Conservation (phyloP, 2,113 vertebrate species). For the Alexandromys fortis region DNA sequence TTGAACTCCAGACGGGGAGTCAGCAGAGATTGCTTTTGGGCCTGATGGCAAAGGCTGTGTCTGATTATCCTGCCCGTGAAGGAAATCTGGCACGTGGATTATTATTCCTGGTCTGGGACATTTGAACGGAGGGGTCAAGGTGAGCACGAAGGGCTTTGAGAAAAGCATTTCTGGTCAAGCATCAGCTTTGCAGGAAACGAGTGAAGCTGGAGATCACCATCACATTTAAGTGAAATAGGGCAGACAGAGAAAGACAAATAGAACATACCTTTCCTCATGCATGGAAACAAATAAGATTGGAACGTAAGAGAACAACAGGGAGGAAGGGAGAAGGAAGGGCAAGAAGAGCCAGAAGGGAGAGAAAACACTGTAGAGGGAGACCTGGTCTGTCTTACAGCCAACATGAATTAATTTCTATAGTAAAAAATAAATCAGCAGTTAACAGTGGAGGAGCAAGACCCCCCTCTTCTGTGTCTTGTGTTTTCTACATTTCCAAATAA, state of each 20-base stretch:
- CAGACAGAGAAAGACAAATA: neutral
- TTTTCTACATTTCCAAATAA: neutral
- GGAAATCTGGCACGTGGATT: neutral
- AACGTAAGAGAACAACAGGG: neutral
- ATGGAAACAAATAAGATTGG: neutral
- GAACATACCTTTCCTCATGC: neutral
- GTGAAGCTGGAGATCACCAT: neutral
- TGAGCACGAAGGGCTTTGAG: neutral
- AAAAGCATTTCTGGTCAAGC: too few relatives aligned
- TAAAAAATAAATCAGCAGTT: neutral
- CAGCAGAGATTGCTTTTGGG: neutral
- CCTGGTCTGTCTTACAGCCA: neutral
- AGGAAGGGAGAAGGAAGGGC: neutral
- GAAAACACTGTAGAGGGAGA: neutral
- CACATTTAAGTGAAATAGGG: neutral
- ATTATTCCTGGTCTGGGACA: neutral
- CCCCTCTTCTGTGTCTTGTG: neutral
- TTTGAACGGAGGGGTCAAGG: neutral
- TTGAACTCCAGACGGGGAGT: neutral
- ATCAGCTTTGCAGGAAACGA: neutral
- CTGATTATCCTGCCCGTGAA: neutral
- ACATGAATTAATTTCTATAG: neutral
- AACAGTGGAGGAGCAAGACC: neutral
- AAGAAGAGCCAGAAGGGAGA: too few relatives aligned
- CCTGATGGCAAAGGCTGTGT: neutral